These are phyloP conservation scores for Morus bassanus DNA, from an alignment of 2,797 vertebrate genomes.

Conservation along the genomic window DNA sequence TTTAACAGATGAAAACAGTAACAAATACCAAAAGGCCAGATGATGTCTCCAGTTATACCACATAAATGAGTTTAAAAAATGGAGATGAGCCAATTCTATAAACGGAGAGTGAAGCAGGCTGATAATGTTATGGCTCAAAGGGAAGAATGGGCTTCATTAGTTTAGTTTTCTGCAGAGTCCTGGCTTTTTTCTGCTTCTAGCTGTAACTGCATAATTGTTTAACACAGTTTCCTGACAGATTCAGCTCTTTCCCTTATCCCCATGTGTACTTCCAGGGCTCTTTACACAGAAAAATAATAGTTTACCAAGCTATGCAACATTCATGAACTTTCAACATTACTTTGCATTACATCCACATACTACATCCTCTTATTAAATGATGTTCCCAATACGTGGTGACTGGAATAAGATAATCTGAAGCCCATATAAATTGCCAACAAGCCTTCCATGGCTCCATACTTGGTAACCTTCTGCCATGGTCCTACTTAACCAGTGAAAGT, in stretches of 20 bases:
- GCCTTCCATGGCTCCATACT: neutral
- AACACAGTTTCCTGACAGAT: neutral
- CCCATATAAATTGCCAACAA: neutral
- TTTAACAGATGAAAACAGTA: conserved; percentile 36
- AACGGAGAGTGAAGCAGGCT: neutral
- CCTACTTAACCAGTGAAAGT: neutral
- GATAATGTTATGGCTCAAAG: neutral
- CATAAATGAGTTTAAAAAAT: neutral
- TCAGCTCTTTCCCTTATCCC: neutral
- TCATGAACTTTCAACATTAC: neutral
- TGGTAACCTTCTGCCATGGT: neutral
- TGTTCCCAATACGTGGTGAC: neutral
- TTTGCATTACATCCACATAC: neutral
- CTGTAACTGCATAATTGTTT: neutral
- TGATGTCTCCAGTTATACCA: neutral
- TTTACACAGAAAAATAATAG: neutral
- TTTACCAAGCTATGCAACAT: neutral
- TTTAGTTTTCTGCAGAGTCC: conserved; percentile 11
- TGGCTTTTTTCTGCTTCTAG: neutral
- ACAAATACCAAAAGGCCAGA: neutral
- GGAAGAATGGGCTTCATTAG: conserved; percentile 38
- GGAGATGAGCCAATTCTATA: neutral
- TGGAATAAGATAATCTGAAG: neutral
- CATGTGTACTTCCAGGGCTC: neutral
- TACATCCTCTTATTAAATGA: neutral